Conservation (phyloP, 2,113 vertebrate species). For the Cryptomyrus ogoouensis region DNA sequence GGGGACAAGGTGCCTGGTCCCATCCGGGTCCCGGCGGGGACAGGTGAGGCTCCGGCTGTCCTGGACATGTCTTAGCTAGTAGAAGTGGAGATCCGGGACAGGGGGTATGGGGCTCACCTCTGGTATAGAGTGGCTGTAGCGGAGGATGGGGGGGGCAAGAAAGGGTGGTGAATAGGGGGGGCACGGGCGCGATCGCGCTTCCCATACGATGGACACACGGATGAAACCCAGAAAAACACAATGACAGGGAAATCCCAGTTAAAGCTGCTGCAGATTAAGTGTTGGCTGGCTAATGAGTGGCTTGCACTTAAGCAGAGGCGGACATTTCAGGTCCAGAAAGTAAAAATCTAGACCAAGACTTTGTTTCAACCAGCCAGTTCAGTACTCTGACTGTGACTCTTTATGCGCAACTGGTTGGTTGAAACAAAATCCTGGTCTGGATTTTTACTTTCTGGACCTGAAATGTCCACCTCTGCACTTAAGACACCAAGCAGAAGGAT, state of each 20-base stretch:
- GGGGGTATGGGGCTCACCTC: slow-evolving; percentile 82
- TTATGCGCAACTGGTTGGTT: too few relatives aligned
- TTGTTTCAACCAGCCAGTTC: too few relatives aligned
- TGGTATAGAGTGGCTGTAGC: slow-evolving; percentile 80
- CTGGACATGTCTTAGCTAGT: slow-evolving; percentile 53
- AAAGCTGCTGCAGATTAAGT: background rate
- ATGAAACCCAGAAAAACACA: background rate
- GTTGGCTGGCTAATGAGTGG: background rate
- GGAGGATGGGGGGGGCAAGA: slow-evolving; percentile 47
- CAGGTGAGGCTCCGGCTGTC: background rate
- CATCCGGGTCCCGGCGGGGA: background rate
- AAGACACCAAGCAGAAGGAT: background rate
- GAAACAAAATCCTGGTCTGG: too few relatives aligned
- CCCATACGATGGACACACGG: background rate
- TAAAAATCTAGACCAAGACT: too few relatives aligned
- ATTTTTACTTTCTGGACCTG: too few relatives aligned
- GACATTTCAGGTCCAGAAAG: too few relatives aligned
- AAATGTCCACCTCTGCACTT: too few relatives aligned
- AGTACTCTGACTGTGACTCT: too few relatives aligned
- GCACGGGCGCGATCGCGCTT: background rate
- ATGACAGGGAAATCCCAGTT: background rate
- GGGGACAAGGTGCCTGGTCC: background rate
- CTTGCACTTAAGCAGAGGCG: background rate
- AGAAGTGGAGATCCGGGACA: slow-evolving; percentile 76
- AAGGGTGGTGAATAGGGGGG: slow-evolving; percentile 39